Evolutionary conservation across 2,113 vertebrate species (phyloP), one percentile per base, ranked within the genome.

Genomic region (Charina bottae): DNA sequence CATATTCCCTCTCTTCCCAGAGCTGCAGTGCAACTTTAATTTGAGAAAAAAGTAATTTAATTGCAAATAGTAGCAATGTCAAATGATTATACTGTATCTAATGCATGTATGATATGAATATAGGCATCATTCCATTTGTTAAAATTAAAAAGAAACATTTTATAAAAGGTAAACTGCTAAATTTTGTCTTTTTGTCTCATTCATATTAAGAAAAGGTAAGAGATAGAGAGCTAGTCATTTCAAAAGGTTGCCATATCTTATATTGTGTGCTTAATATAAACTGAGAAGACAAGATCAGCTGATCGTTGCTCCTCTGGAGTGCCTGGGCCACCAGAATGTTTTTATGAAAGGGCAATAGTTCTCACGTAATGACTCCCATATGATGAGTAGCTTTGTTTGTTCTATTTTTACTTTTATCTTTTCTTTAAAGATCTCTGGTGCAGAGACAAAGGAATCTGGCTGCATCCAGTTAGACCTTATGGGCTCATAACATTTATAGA

Each of bases 381-480:
- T 84, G n/a, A 64, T 88, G n/a, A 90, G 85, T 42, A 46, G 59
- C 53, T 88, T 83, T 93, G 78, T 91, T 85, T 58, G n/a, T 90
- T 59, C 72, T 93, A 84, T 88, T 93, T 93, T 90, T 93, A 33
- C 59, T 58, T 23, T 33, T 86, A 24, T 33, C 19, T 62, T 87
- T 86, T 87, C 24, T 93, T 33, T 84, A 64, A 90, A 90, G 89
- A 46, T 85, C 12, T 72, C 53, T 33, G 19, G 87, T 72, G 59
- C 26, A 58, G 72, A 91, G 13, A 62, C 54, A 93, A 46, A 90
- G 28, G 5, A 91, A 53, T 89, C 86, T 87, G 64, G 90, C 86
- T 93, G 86, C 53, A 68, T 93, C 90, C 78, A 93, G 86, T 93
- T 93, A 91, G 49, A 56, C 37, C 24, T 93, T 91, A 93, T 85